phyloP scores from a whole-genome alignment of 2,888 invertebrate genomes.

The Stenchaetothrips biformis region DNA sequence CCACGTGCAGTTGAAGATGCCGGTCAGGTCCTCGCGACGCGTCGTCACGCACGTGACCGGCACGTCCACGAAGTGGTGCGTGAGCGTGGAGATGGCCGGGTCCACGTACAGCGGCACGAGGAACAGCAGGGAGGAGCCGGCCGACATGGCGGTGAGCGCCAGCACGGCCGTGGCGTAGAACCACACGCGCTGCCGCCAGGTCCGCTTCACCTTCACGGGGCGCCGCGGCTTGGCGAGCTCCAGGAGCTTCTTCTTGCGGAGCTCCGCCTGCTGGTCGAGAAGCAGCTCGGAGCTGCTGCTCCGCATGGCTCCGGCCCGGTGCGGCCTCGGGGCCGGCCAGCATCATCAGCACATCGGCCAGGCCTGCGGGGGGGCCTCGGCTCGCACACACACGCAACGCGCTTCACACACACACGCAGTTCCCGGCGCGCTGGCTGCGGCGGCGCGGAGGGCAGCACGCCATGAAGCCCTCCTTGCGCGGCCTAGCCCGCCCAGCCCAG shows the following conservation, averaged over 20 bases:
- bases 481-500: too few relatives aligned
- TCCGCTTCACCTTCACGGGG: constrained; percentile 49
- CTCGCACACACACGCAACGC: background rate
- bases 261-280: constrained; percentile 68
- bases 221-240: constrained; percentile 56
- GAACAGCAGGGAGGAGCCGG: constrained; percentile 66
- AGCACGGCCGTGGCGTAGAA: constrained; percentile 67
- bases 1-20: constrained; percentile 74
- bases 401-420: too few relatives aligned
- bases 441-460: too few relatives aligned
- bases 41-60: constrained; percentile 70
- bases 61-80: constrained; percentile 41
- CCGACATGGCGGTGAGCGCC: constrained; percentile 65
- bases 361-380: background rate
- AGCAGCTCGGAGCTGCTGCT: constrained; percentile 73
- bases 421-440: too few relatives aligned
- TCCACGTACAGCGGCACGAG: constrained; percentile 69
- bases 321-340: background rate
- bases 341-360: background rate
- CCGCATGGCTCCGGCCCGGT: constrained; percentile 47
- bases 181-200: constrained; percentile 62
- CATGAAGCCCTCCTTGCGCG: too few relatives aligned
- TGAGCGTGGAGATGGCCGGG: constrained; percentile 57
- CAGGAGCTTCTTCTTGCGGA: constrained; percentile 57
- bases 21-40: constrained; percentile 63